Evolutionary conservation across 2,797 vertebrate species (phyloP).

Genomic region (Corythornis leucogaster): DNA sequence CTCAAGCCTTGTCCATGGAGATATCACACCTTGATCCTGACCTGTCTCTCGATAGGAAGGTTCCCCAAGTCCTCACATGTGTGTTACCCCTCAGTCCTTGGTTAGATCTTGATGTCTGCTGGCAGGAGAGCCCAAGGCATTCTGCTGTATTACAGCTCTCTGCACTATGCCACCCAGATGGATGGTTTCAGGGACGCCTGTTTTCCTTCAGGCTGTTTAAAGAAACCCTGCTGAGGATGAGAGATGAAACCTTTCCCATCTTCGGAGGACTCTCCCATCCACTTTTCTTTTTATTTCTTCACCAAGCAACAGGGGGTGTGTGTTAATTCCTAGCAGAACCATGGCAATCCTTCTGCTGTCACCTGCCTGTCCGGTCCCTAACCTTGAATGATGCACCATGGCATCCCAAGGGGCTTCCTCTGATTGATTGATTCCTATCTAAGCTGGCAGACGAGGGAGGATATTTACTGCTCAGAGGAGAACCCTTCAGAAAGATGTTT

Average conservation of each 20-base stretch:
- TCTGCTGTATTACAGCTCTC: not conserved
- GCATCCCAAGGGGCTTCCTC: not conserved
- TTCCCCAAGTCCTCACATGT: not conserved
- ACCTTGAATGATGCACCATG: conserved; percentile 45
- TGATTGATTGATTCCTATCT: conserved; percentile 18
- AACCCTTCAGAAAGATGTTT: conserved; percentile 63
- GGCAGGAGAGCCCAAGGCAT: not conserved
- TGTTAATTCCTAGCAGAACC: not conserved
- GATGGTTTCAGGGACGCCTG: not conserved
- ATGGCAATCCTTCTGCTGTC: conserved; percentile 20
- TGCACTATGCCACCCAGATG: not conserved
- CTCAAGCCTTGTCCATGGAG: fast-evolving
- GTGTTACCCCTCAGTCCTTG: not conserved
- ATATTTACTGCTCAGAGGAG: conserved; percentile 45
- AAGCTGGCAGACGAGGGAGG: not conserved
- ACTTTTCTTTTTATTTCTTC: not conserved
- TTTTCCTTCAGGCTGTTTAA: not conserved
- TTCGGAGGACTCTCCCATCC: not conserved
- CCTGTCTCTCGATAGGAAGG: fast-evolving
- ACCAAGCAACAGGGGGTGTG: not conserved
- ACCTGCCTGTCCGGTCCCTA: not conserved
- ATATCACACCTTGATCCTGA: not conserved
- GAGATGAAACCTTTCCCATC: not conserved
- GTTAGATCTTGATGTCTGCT: not conserved
- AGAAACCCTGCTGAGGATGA: not conserved